These are phyloP conservation scores for Calidris pygmaea DNA, from an alignment of 2,113 vertebrate genomes.

Conservation along the genomic window DNA sequence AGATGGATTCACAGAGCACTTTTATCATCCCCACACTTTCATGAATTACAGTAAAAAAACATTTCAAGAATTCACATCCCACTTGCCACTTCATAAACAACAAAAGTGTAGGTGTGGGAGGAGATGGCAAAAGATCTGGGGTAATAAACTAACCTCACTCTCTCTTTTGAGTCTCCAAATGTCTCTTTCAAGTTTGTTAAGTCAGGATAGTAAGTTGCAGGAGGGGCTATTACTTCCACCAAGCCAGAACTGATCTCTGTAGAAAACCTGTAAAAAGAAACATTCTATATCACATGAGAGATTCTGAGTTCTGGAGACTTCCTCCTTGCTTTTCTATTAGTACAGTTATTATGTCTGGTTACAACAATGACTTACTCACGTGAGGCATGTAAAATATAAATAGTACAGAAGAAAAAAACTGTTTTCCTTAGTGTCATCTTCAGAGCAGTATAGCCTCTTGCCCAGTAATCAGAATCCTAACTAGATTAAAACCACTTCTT, in stretches of 20 bases:
- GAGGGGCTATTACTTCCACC: constrained; percentile 95
- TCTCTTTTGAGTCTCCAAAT: constrained; percentile 95
- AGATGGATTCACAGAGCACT: not conserved
- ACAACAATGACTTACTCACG: not conserved
- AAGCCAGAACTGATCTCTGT: constrained; percentile 92
- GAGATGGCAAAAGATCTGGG: not conserved
- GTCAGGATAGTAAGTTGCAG: constrained; percentile 91
- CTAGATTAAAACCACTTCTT: not conserved
- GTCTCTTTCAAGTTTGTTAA: constrained; percentile 93
- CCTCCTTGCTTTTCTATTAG: not conserved
- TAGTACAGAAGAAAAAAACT: not conserved
- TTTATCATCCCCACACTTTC: not conserved
- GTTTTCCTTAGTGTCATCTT: not conserved
- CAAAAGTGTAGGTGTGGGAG: not conserved
- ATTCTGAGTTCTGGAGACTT: not conserved
- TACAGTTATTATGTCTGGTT: not conserved
- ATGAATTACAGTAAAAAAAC: constrained; percentile 47
- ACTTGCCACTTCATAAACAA: constrained; percentile 39
- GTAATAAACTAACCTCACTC: constrained; percentile 84
- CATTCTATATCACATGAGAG: not conserved
- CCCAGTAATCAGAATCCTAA: not conserved
- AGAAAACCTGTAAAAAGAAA: constrained; percentile 83
- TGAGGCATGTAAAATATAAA: not conserved
- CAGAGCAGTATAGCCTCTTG: not conserved
- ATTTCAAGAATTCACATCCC: constrained; percentile 56